Base-by-base conservation (phyloP, 2,113 vertebrate genomes). In the Sebastes fasciatus region DNA sequence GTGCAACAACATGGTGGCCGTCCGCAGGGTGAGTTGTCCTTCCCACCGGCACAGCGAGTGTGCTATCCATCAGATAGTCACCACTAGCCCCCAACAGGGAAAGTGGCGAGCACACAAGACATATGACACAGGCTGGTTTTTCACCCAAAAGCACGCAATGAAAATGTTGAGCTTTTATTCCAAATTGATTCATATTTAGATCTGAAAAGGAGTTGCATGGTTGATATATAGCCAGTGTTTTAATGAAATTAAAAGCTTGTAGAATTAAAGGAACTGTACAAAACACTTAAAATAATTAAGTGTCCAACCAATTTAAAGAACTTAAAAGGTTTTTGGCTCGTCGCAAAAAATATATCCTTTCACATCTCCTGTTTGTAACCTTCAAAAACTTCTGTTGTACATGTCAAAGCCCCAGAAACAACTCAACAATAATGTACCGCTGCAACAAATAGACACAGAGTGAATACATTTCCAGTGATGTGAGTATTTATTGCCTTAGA, bases 1-100 rank as follows among this genome's bases (percentile, higher is more conserved):
- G 13, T 99, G 98, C 93, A 99, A 99, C 94, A 99, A 99, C 87
- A 92, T 98, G 94, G 98, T 99, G n/a, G 98, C 98, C 11, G 98
- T 99, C 81, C 97, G 98, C 85, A 97, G 98, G 95, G 98, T 99
- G 94, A 95, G 98, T 91, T 89, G 64, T 82, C 75, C 75, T 42
- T 83, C 66, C 71, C 68, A 10, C 11, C 2, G 46, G 68, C 34
- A 19, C 40, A 13, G 63, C 7, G 16, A 71, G 55, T 13, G 9
- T 12, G 21, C 26, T 9, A 54, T 74, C 58, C 68, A 21, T 89
- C 79, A 83, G 68, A 14, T 26, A 13, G 9, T 19, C 43, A 46
- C 71, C 13, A 6, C n/a, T 14, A 14, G 1, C 34, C n/a, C 54
- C 61, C 34, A n/a, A 14, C 66, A 12, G 19, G 45, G 60, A 82